Evolutionary conservation across 2,113 vertebrate species (phyloP), one percentile per base, ranked within the genome.

Genomic region (Clarias batrachus): DNA sequence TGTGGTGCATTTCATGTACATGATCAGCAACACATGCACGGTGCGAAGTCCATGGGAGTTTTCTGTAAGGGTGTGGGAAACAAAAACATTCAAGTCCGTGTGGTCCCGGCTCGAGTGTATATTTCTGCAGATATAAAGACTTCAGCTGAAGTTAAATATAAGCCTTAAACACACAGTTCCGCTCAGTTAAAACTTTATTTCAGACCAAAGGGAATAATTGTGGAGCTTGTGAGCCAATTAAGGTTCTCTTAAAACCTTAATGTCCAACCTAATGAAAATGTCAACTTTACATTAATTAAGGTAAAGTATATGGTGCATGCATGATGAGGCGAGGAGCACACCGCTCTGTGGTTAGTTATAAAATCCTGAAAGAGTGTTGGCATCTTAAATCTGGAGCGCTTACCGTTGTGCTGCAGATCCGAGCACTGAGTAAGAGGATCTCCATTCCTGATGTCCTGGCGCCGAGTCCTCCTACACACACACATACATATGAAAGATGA

Each of bases 381-480:
- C 63, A 92, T 95, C n/a, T 23, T 54, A 63, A 74, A 62, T 48
- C 70, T 81, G 16, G 7, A 37, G 41, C 4, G 62, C 16, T 96
- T 95, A 99, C 97, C 96, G 0, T 97, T 95, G 78, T 97, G 97
- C 81, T 99, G 97, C 85, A 98, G 94, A 89, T 99, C 98, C 7
- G 97, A 98, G 88, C 98, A 99, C 82, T 99, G 98, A 48, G 97
- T 99, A 70, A 99, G 93, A 0, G 98, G 98, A 89, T 99, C 98
- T 91, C 98, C 98, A 1, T 99, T 99, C 89, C 97, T 95, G 93
- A 99, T 98, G 87, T 99, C 98, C 91, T 99, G 98, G 65, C 98
- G 92, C 89, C 98, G 96, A 30, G 97, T 98, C 83, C 98, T 96
- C 90, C 98, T 99, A 93, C 25, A 23, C 77, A 60, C 27, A 54